Percentiles rank a stretch among this genome's conserved stretches.
phyloP scores from a whole-genome alignment of 2,113 vertebrate genomes.

The Pachyramphus minor region DNA sequence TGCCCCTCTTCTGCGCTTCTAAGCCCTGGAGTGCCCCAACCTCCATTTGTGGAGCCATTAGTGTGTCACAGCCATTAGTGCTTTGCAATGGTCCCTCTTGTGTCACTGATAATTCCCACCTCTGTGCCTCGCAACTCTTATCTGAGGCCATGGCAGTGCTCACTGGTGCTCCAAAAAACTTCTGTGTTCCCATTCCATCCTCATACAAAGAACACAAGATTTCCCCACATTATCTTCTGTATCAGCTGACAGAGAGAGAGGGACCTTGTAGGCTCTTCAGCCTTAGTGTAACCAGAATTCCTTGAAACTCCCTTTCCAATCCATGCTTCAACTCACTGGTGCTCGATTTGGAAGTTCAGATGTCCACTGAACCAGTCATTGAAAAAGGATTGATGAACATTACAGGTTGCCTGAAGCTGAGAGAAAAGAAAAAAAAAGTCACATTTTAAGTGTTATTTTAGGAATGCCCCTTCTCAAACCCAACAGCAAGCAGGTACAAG shows the following conservation, averaged over 20 bases:
- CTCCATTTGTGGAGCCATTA: neutral
- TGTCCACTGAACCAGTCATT: conserved; percentile 87
- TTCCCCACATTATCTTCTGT: neutral
- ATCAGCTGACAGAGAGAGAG: neutral
- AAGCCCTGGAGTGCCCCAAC: neutral
- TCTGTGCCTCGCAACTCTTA: neutral
- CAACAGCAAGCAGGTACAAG: neutral
- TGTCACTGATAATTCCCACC: neutral
- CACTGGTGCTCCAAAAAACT: neutral
- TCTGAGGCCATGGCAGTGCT: neutral
- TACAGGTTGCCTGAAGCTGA: conserved; percentile 83
- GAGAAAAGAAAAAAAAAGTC: neutral
- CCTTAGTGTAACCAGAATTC: neutral
- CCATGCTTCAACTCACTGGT: conserved; percentile 74
- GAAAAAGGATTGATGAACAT: conserved; percentile 78
- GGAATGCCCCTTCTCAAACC: neutral
- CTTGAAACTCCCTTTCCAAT: neutral
- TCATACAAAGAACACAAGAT: neutral
- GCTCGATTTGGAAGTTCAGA: conserved; percentile 86
- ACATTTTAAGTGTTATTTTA: neutral
- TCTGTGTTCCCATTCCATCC: neutral
- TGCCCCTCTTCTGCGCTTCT: neutral
- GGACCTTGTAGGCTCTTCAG: neutral
- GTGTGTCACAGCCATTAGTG: neutral
- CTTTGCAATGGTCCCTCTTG: rapidly evolving